Evolutionary conservation across 2,113 vertebrate species (phyloP).

Genomic region (Turnix velox): DNA sequence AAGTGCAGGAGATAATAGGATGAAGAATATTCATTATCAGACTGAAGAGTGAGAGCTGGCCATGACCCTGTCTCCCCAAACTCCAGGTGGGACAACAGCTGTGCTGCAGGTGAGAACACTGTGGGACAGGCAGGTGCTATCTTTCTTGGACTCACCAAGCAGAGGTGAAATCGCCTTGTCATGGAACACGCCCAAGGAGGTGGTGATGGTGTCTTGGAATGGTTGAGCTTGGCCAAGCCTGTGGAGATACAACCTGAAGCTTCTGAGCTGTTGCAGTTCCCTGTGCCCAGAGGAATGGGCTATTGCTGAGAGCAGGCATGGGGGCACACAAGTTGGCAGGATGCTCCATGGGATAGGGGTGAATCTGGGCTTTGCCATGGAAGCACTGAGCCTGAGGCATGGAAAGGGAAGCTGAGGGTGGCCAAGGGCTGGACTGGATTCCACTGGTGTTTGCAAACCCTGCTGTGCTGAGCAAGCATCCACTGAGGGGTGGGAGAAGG

Average conservation of each 20-base stretch:
- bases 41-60: not conserved
- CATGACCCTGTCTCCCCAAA: too few species aligned
- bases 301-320: not conserved
- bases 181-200: not conserved
- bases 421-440: not conserved
- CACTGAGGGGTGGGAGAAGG: too few species aligned
- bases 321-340: not conserved
- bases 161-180: not conserved
- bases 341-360: not conserved
- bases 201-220: not conserved
- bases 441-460: fast-evolving
- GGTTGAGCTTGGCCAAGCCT: not conserved
- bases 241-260: not conserved
- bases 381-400: not conserved
- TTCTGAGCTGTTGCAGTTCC: fast-evolving
- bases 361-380: not conserved
- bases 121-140: too few species aligned
- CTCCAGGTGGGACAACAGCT: not conserved
- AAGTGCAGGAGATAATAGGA: not conserved
- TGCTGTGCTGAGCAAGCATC: fast-evolving
- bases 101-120: not conserved
- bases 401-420: too few species aligned
- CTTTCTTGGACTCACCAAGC: too few species aligned
- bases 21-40: not conserved
- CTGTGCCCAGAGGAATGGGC: fast-evolving